These are phyloP conservation scores for Thumatha senex DNA, from an alignment of 2,888 invertebrate species.

Conservation along the genomic window DNA sequence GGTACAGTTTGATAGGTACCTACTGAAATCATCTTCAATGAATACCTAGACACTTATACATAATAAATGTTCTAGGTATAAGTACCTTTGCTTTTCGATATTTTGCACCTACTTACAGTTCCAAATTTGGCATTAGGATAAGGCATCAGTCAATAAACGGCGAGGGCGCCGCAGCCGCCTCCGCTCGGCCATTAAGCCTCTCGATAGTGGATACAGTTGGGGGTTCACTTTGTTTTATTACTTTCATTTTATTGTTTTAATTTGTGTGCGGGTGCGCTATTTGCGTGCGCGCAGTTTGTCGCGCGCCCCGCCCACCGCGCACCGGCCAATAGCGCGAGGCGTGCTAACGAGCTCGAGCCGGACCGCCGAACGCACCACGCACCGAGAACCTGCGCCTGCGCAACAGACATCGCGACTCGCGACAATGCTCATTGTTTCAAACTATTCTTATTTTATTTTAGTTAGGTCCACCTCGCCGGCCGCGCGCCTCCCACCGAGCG, in stretches of 20 bases:
- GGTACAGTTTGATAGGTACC: too few relatives aligned
- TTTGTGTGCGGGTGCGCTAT: slow-evolving; percentile 82
- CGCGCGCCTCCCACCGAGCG: slow-evolving; percentile 76
- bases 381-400: slow-evolving; percentile 37
- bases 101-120: too few relatives aligned
- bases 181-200: slow-evolving; percentile 77
- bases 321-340: slow-evolving; percentile 67
- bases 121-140: slow-evolving; percentile 36
- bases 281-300: slow-evolving; percentile 82
- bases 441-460: slow-evolving; percentile 76
- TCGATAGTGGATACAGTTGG: slow-evolving; percentile 75
- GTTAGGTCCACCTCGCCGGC: slow-evolving; percentile 61
- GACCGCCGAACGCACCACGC: slow-evolving; percentile 47
- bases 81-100: too few relatives aligned
- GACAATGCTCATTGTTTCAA: slow-evolving; percentile 80
- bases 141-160: slow-evolving; percentile 67
- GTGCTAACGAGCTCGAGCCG: slow-evolving; percentile 61
- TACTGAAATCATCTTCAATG: too few relatives aligned
- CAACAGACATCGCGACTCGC: slow-evolving; percentile 56
- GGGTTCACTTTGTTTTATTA: slow-evolving; percentile 80
- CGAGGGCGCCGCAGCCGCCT: slow-evolving; percentile 59
- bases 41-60: too few relatives aligned
- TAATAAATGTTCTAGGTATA: too few relatives aligned
- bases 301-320: slow-evolving; percentile 69
- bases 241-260: slow-evolving; percentile 83